These are phyloP conservation scores for Xenus cinereus DNA, from an alignment of 2,113 vertebrate genomes.

Conservation along the genomic window DNA sequence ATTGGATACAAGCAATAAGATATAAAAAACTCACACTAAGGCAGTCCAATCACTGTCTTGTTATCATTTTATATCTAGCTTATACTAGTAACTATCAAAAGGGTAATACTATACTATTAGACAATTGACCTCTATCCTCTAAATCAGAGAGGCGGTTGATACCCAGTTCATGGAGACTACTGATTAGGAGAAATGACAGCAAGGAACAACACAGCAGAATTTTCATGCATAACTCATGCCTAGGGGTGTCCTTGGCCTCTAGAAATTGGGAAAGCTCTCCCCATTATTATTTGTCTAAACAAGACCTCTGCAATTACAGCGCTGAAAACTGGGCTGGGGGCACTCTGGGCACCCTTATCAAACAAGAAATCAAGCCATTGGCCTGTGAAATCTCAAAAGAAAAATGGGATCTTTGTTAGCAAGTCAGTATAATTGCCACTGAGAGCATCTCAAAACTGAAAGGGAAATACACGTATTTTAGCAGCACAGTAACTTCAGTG, in stretches of 20 bases:
- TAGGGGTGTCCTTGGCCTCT: neutral
- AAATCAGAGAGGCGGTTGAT: neutral
- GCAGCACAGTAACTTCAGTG: neutral
- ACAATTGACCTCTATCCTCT: neutral
- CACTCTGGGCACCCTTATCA: neutral
- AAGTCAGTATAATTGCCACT: neutral
- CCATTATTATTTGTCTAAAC: neutral
- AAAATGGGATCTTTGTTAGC: neutral
- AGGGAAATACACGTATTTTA: neutral
- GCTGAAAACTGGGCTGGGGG: neutral
- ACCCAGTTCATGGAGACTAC: neutral
- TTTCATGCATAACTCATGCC: neutral
- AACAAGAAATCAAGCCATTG: neutral
- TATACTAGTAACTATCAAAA: neutral
- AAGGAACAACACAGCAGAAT: neutral
- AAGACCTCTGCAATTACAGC: neutral
- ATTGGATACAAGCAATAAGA: neutral
- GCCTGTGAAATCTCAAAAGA: neutral
- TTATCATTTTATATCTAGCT: neutral
- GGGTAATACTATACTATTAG: neutral
- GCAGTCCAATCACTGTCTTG: neutral
- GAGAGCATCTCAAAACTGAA: neutral
- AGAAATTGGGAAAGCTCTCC: neutral
- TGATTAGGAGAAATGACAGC: neutral
- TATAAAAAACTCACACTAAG: neutral